Evolutionary conservation across 2,113 vertebrate genomes (phyloP).

Genomic region (Cisticola juncidis): DNA sequence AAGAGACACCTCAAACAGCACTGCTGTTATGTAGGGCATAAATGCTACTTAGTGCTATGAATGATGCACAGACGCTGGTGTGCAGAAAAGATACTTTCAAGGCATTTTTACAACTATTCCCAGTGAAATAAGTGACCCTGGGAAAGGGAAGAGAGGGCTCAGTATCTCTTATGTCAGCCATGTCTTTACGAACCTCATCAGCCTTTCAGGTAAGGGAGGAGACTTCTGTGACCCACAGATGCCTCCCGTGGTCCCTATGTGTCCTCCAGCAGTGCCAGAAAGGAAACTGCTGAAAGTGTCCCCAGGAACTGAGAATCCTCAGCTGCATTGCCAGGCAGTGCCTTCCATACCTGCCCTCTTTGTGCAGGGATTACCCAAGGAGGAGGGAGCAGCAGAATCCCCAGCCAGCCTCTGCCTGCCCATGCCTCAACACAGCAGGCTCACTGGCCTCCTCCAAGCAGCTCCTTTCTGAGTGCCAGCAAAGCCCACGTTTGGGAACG

Average conservation of each 20-base stretch:
- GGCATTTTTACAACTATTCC: background rate
- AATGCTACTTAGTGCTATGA: background rate
- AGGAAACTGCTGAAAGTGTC: background rate
- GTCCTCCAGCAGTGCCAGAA: background rate
- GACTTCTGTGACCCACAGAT: background rate
- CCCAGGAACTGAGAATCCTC: background rate
- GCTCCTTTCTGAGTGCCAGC: background rate
- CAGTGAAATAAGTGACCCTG: background rate
- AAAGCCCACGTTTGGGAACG: fast-evolving
- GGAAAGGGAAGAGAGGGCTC: background rate
- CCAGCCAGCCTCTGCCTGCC: background rate
- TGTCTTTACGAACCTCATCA: background rate
- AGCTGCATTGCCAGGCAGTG: fast-evolving
- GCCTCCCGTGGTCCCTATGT: fast-evolving
- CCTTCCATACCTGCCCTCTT: fast-evolving
- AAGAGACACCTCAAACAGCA: background rate
- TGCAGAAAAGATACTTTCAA: background rate
- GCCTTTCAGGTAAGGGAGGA: background rate
- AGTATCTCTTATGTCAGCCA: background rate
- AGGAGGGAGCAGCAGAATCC: background rate
- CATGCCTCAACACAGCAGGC: background rate
- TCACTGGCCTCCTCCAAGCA: background rate
- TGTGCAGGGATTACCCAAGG: fast-evolving
- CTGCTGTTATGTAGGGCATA: background rate
- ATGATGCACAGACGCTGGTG: background rate